These are phyloP conservation scores for Lethrus apterus DNA, from an alignment of 1,140 invertebrate genomes.

Conservation along the genomic window DNA sequence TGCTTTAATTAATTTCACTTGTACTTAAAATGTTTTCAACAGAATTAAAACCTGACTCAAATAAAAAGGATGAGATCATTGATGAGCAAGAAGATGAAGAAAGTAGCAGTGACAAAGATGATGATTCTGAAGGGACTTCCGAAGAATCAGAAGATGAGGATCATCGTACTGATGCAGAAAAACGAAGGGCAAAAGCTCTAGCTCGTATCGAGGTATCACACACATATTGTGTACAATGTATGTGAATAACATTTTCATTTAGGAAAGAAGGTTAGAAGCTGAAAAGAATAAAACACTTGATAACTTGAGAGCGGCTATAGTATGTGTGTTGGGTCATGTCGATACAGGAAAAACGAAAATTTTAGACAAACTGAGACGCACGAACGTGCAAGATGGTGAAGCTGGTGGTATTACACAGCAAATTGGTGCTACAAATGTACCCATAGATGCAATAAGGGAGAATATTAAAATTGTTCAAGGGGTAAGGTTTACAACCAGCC, in stretches of 20 bases:
- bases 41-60: conserved; percentile 42
- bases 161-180: conserved; percentile 55
- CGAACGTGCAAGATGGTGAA: conserved; percentile 97
- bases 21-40: conserved; percentile 20
- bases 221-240: no score
- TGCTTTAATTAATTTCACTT: not conserved
- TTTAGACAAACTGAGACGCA: conserved; percentile 89
- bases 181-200: conserved; percentile 55
- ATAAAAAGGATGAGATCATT: conserved; percentile 19
- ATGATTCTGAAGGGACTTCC: conserved; percentile 30
- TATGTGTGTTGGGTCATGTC: conserved; percentile 99
- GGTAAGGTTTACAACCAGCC: conserved; percentile 51
- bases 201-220: conserved; percentile 65
- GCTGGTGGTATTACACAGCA: conserved; percentile 99
- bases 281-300: conserved; percentile 75
- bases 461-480: conserved; percentile 91
- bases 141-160: conserved; percentile 41
- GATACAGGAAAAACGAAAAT: conserved; percentile 99
- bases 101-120: conserved; percentile 50
- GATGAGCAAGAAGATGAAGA: conserved; percentile 37
- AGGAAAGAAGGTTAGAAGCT: conserved; percentile 74
- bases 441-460: conserved; percentile 89
- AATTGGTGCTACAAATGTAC: conserved; percentile 99
- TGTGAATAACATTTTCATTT: conserved; percentile 26
- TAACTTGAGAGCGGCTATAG: conserved; percentile 85